Evolutionary conservation across 2,113 vertebrate species (phyloP).

Genomic region (Lipophrys pholis): DNA sequence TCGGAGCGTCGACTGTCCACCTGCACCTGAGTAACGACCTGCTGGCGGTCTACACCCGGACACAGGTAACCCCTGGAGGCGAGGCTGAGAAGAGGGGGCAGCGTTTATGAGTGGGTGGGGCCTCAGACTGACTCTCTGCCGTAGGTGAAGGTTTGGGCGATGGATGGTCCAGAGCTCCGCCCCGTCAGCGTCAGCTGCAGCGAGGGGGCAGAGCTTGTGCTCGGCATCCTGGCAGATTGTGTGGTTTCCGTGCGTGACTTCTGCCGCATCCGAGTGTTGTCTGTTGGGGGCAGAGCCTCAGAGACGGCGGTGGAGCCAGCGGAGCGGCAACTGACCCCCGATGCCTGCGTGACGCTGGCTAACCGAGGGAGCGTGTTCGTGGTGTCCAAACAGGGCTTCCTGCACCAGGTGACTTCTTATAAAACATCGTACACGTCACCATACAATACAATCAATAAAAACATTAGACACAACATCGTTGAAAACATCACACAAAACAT

Average conservation of each 20-base stretch:
- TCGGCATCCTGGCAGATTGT: conserved; percentile 55
- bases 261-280: conserved; percentile 70
- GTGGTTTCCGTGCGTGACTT: conserved; percentile 69
- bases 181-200: conserved; percentile 31
- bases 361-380: conserved; percentile 71
- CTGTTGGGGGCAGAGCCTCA: conserved; percentile 24
- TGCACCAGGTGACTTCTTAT: conserved; percentile 74
- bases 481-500: no score
- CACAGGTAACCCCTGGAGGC: conserved; percentile 72
- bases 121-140: background rate
- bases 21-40: conserved; percentile 75
- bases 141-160: conserved; percentile 82
- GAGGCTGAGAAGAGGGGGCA: background rate
- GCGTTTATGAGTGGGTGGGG: background rate
- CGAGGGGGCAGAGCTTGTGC: conserved; percentile 40
- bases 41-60: conserved; percentile 73
- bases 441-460: no score
- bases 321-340: conserved; percentile 38
- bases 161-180: conserved; percentile 76
- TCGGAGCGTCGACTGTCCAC: conserved; percentile 55
- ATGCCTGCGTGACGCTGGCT: conserved; percentile 54
- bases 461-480: no score
- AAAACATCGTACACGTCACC: no score
- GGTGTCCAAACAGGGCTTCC: conserved; percentile 77
- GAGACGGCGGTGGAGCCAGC: conserved; percentile 45